Base-by-base conservation (phyloP, 2,888 invertebrate genomes). In the Cheilosia urbana region DNA sequence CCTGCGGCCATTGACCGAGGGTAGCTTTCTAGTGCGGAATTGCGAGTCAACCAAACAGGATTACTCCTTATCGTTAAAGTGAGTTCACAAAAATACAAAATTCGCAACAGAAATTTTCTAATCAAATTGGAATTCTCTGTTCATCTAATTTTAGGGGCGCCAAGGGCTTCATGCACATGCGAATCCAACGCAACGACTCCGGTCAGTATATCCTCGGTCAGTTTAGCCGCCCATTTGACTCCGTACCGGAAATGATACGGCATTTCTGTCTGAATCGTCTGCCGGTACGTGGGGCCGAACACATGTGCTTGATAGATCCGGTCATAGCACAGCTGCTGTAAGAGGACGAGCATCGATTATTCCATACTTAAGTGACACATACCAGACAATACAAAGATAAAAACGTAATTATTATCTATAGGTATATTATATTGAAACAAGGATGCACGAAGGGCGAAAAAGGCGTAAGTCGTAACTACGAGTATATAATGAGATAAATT, bases 131-230 rank as follows among this genome's bases (percentile, higher is more conserved):
- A 80, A 51, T 72, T 77, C n/a, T 30, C 40, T 15, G 63, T n/a
- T 62, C 15, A 13, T 24, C 3, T n/a, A 24, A 24, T 78, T 76
- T 11, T 93, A 98, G 98, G 93, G 98, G 98, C 91, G 96, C 97
- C 69, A 95, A 97, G 90, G 98, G 98, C 63, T 98, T 98, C 90
- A 98, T 99, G 97, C 98, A 99, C 92, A 98, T 99, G 96, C 95
- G 98, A 89, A 98, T 99, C 87, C 97, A 97, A 91, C 95, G 95
- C 89, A 95, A 95, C 89, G 95, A 95, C 71, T 93, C 94, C 15
- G 96, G 96, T 79, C 96, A 96, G 78, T 98, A 96, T 91, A 97
- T 98, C 69, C 93, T 99, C 89, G 98, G 98, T 5, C 96, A 97
- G 90, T 98, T 98, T 91, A 97, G 97, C 90, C 97, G 97, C 87